A percentile compares a stretch with the other conserved stretches of the same genome.
Evolutionary conservation across 2,888 invertebrate genomes (phyloP).

Genomic region (Gasteruption jaculator): DNA sequence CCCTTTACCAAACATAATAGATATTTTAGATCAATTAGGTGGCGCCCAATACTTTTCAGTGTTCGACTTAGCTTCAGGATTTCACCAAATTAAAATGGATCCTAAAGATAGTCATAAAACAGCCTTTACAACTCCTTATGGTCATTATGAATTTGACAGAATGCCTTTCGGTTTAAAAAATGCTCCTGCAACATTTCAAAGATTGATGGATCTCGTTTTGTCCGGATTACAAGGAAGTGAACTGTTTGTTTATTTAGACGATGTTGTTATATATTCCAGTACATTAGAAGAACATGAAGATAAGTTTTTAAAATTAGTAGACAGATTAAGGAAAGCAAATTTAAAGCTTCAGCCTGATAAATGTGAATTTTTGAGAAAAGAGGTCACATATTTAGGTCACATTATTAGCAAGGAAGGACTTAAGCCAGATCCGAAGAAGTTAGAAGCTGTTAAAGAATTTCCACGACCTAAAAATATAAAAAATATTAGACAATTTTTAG

Average conservation of each 20-base stretch:
- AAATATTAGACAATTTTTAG: slow-evolving; percentile 15
- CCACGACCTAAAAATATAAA: slow-evolving; percentile 15
- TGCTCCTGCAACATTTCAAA: slow-evolving; percentile 35
- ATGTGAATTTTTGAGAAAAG: slow-evolving; percentile 16
- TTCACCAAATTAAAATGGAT: slow-evolving; percentile 28
- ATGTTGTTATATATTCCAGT: slow-evolving; percentile 13
- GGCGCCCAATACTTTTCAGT: slow-evolving; percentile 25
- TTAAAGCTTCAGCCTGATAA: slow-evolving; percentile 16
- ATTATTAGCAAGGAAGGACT: slow-evolving; percentile 17
- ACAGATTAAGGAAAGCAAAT: slow-evolving; percentile 9
- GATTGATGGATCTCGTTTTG: slow-evolving; percentile 39
- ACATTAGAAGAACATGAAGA: too few species aligned
- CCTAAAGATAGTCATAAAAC: slow-evolving; percentile 21
- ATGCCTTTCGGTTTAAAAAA: slow-evolving; percentile 36
- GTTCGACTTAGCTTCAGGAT: slow-evolving; percentile 29
- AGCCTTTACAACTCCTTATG: slow-evolving; percentile 22
- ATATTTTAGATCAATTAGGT: slow-evolving; percentile 28
- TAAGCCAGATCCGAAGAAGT: slow-evolving; percentile 17
- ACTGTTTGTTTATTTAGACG: slow-evolving; percentile 16
- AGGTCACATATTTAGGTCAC: slow-evolving; percentile 19
- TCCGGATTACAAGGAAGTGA: slow-evolving; percentile 15
- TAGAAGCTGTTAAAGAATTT: slow-evolving; percentile 16
- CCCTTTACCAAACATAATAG: slow-evolving; percentile 25
- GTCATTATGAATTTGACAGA: slow-evolving; percentile 27
- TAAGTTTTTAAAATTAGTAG: too few species aligned